A percentile compares a stretch with the other conserved stretches of the same genome.
Conservation (phyloP, 1,140 invertebrate genomes). For the Hylyphantes graminicola region DNA sequence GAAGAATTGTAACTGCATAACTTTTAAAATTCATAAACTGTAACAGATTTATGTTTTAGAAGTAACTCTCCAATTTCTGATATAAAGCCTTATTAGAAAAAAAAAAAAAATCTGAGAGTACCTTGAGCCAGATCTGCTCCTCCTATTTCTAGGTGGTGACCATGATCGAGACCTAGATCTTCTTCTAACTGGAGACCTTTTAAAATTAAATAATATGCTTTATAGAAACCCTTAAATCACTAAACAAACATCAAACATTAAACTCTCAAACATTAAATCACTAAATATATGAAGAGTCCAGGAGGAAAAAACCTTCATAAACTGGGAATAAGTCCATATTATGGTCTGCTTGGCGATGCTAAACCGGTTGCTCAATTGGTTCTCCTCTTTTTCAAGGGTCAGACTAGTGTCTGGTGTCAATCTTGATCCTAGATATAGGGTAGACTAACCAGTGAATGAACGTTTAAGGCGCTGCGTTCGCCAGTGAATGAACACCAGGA, state of each 20-base stretch:
- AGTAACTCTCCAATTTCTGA: too few relatives aligned
- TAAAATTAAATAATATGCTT: neutral
- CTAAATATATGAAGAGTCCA: neutral
- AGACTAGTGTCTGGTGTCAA: neutral
- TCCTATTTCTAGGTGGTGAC: constrained; percentile 43
- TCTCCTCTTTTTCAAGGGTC: neutral
- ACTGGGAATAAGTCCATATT: neutral
- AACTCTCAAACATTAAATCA: too few relatives aligned
- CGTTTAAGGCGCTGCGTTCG: too few relatives aligned
- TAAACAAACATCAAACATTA: too few relatives aligned
- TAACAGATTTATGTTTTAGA: too few relatives aligned
- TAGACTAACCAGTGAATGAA: too few relatives aligned
- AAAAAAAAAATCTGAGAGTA: neutral
- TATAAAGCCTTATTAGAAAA: too few relatives aligned
- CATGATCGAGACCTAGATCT: constrained; percentile 56
- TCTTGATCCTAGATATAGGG: neutral
- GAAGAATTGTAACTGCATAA: too few relatives aligned
- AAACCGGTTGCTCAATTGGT: neutral
- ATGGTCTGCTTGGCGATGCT: neutral
- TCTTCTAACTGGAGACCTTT: constrained; percentile 49
- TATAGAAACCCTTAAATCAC: neutral
- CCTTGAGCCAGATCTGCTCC: constrained; percentile 53
- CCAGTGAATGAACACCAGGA: too few relatives aligned
- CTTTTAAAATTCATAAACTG: too few relatives aligned
- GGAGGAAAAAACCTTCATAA: neutral